A percentile compares a stretch with the other conserved stretches of the same genome.
Evolutionary conservation across 2,113 vertebrate species (phyloP).

Genomic region (Macquaria ambigua): DNA sequence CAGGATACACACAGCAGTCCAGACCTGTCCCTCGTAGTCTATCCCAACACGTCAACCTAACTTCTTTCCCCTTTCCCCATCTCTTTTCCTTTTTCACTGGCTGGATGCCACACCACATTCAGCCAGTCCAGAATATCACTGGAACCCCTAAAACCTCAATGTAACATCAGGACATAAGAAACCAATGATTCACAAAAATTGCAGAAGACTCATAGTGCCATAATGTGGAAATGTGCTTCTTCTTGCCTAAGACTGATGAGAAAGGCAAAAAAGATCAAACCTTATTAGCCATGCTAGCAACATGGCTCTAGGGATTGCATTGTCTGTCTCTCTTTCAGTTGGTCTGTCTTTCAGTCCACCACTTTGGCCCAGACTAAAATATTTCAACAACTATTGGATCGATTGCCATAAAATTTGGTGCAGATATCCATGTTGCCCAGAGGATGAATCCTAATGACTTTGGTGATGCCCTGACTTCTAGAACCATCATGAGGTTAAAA

Average conservation of each 20-base stretch:
- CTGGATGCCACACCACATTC: constrained; percentile 60
- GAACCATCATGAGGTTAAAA: background rate
- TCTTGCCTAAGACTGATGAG: constrained; percentile 12
- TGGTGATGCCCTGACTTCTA: background rate
- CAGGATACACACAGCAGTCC: constrained; percentile 65
- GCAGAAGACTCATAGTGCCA: constrained; percentile 37
- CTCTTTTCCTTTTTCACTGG: constrained; percentile 52
- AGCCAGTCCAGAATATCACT: constrained; percentile 54
- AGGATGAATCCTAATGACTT: background rate
- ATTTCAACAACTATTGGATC: background rate
- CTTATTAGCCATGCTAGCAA: background rate
- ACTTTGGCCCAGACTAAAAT: background rate
- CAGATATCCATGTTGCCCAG: no score
- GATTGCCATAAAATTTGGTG: background rate
- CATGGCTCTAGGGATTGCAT: background rate
- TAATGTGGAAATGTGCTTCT: constrained; percentile 35
- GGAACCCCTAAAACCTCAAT: constrained; percentile 65
- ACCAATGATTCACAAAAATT: constrained; percentile 65
- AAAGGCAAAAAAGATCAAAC: background rate
- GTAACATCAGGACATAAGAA: constrained; percentile 48
- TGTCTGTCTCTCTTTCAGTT: background rate
- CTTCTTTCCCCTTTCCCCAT: constrained; percentile 28
- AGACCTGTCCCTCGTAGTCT: constrained; percentile 42
- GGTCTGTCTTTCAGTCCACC: background rate
- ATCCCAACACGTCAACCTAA: constrained; percentile 19